Percentiles rank a stretch among this genome's conserved stretches.
phyloP scores from a whole-genome alignment of 2,888 invertebrate genomes.

The Trichogramma dendrolimi region DNA sequence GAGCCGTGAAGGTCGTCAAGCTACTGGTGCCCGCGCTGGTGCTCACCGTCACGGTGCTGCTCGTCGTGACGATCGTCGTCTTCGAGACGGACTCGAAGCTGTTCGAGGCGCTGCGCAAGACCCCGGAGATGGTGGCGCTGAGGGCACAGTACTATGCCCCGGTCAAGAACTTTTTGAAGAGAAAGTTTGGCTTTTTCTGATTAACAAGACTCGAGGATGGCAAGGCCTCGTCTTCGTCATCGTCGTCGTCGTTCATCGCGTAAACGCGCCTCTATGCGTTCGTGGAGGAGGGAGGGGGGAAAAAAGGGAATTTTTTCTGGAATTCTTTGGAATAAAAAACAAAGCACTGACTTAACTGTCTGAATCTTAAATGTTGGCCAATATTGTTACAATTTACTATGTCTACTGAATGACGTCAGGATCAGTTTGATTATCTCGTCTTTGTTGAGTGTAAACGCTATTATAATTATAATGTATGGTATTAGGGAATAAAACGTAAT shows the following conservation, averaged over 20 bases:
- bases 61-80: conserved; percentile 66
- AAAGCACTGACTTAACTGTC: too few relatives aligned
- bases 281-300: background rate
- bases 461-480: too few relatives aligned
- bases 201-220: conserved; percentile 34
- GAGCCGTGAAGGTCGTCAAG: conserved; percentile 56
- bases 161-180: conserved; percentile 70
- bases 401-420: background rate
- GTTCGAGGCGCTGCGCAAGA: conserved; percentile 65
- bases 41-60: conserved; percentile 67
- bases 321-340: too few relatives aligned
- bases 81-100: conserved; percentile 76
- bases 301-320: too few relatives aligned
- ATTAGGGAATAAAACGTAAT: background rate
- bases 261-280: conserved; percentile 1
- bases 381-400: too few relatives aligned
- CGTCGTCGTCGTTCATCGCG: conserved; percentile 18
- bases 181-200: conserved; percentile 64
- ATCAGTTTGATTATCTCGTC: background rate
- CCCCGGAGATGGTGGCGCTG: conserved; percentile 72
- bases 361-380: too few relatives aligned
- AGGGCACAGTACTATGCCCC: conserved; percentile 80
- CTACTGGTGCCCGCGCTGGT: conserved; percentile 76
- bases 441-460: too few relatives aligned
- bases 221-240: conserved; percentile 7